Base-by-base conservation (phyloP, 1,140 invertebrate genomes). In the Idris sp. region DNA sequence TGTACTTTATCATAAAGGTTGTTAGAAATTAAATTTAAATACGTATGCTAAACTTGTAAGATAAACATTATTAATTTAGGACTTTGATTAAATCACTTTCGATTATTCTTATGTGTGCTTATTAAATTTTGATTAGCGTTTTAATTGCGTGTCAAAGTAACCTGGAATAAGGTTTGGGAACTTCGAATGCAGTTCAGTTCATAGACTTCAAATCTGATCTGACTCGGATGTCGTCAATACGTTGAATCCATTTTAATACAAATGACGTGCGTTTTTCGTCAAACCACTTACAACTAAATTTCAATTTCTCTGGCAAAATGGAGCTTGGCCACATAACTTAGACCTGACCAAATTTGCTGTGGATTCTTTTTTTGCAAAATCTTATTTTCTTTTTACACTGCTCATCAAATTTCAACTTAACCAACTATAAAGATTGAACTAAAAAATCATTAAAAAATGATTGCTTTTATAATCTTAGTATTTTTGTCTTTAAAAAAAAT, bases 271-370 rank as follows among this genome's bases (percentile, higher is more conserved):
- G 53, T 44, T 44, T 25, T 49, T 51, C 30, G 7, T 0, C 48
- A 54, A 53, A 54, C 18, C 30, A 53, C 40, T 65, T 65, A 46
- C 38, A 65, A 38, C 38, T 46, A 53, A 65, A 65, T 54, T 65
- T 48, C 49, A 54, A 54, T 54, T 33, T 51, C 25, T 22, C 19
- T 22, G 19, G n/a, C 19, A 6, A 22, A 22, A 22, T 22, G 3
- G 19, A 2, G 19, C 19, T 6, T 22, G 19, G 33, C 38, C 15
- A 18, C 41, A 38, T 38, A 65, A 53, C 30, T 10, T 30, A 53
- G 48, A 46, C 7, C 19, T 22, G 19, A 22, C 19, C 3, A 6
- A 22, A 22, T 6, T 6, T 4, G 6, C 19, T 4, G 19, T 22
- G 6, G 6, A n/a, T n/a, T n/a, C n/a, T n/a, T n/a, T 22, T 22